Evolutionary conservation across 2,888 invertebrate genomes (phyloP), one percentile per base, ranked within the genome.

Genomic region (Linnaemya tessellans): DNA sequence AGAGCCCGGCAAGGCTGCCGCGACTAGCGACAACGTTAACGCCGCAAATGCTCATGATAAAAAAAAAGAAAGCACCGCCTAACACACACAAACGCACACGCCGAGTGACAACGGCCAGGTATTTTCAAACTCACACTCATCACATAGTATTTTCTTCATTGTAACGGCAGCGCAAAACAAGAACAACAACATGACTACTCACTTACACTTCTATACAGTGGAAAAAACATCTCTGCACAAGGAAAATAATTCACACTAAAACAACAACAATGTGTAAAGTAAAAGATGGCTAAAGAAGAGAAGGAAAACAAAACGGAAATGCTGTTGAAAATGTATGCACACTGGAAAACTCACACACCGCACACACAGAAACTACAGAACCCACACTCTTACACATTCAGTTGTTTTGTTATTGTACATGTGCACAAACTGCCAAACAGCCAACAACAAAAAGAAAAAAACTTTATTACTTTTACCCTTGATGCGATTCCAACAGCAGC

Each of bases 401-500:
- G 15, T 43, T 62, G 22, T 25, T 64, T 5, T 30, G 30, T 5
- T 3, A 30, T 64, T 64, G 35, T 71, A 22, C 22, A 22, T 67
- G 35, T 46, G 30, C 43, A 56, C 46, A 60, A n/a, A n/a, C n/a
- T n/a, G n/a, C n/a, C 38, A 71, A 65, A 67, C 3, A 20, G 0
- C 13, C 38, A 68, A 68, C 70, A 70, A 56, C 38, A 49, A 79
- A 30, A 5, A 62, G 4, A 43, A 64, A 70, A 65, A 80, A 73
- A 64, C 81, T 79, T 82, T 79, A 79, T 82, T 85, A 85, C 81
- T 85, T 85, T 85, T 85, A 85, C 84, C 84, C 84, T 85, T 85
- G 82, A 85, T 85, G 81, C 70, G 81, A 68, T 82, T 71, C 65
- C 68, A 58, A 58, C 51, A 18, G 58, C 51, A 20, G 60, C 3